Evolutionary conservation across 2,888 invertebrate genomes (phyloP).

Genomic region (Hirtodrosophila histrioides): DNA sequence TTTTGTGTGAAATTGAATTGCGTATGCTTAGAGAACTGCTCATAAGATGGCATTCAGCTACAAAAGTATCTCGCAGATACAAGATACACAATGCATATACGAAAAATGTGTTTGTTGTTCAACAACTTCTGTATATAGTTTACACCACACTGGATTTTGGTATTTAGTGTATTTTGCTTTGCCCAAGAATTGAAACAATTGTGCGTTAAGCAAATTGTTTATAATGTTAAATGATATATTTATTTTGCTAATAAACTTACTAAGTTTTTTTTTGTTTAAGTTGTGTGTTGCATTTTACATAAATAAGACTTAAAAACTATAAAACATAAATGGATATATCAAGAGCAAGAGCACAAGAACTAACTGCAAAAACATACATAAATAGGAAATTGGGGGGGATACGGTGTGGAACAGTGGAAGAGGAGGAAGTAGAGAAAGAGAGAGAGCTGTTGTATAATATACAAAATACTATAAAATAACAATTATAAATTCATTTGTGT

Average conservation of each 20-base stretch:
- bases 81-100: conserved; percentile 31
- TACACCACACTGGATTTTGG: conserved; percentile 45
- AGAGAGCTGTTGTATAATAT: conserved; percentile 62
- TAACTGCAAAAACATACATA: conserved; percentile 10
- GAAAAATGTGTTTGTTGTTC: conserved; percentile 38
- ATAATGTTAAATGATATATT: conserved; percentile 65
- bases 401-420: conserved; percentile 11
- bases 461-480: conserved; percentile 72
- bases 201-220: conserved; percentile 40
- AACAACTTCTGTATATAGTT: conserved; percentile 48
- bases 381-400: neutral
- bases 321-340: conserved; percentile 69
- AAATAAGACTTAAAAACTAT: conserved; percentile 75
- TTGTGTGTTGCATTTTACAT: conserved; percentile 65
- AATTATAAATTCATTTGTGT: conserved; percentile 64
- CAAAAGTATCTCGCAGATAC: conserved; percentile 55
- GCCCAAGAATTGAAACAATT: conserved; percentile 42
- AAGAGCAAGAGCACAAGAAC: conserved; percentile 57
- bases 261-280: conserved; percentile 59
- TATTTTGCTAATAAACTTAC: conserved; percentile 76
- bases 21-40: conserved; percentile 48
- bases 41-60: conserved; percentile 50
- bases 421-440: conserved; percentile 14
- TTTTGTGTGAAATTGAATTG: conserved; percentile 38
- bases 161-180: conserved; percentile 23